Evolutionary conservation across 1,140 invertebrate species (phyloP).

Genomic region (Meloidogyne exigua): DNA sequence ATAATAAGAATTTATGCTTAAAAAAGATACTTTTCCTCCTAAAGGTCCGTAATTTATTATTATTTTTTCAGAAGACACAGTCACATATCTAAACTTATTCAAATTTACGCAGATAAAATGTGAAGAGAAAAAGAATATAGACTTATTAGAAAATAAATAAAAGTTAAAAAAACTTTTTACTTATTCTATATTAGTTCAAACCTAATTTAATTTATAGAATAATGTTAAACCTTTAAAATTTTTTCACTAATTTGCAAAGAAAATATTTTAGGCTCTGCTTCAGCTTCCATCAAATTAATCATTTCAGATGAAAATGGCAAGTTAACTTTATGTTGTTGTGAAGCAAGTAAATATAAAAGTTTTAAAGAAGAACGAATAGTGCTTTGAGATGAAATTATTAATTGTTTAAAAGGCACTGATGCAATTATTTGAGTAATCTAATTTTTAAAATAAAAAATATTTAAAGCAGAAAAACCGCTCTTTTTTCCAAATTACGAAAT

Average conservation of each 20-base stretch:
- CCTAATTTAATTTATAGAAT: no score
- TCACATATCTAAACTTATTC: no score
- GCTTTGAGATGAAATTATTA: background rate
- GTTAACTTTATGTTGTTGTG: background rate
- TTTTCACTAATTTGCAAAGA: conserved; percentile 13
- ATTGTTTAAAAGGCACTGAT: background rate
- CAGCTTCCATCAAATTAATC: conserved; percentile 12
- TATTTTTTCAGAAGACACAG: no score
- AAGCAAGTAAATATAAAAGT: conserved; percentile 8
- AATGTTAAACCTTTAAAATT: conserved; percentile 16
- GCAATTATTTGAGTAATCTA: background rate
- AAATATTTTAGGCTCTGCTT: background rate
- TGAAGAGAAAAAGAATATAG: no score
- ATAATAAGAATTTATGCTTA: no score
- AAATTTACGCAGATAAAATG: no score
- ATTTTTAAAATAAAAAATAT: background rate
- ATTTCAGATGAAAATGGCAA: conserved; percentile 14
- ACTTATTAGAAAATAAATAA: no score
- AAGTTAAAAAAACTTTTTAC: no score
- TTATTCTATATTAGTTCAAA: no score
- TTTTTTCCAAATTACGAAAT: background rate
- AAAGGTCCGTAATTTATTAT: no score
- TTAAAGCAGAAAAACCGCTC: background rate
- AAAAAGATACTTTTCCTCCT: no score
- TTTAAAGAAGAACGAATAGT: background rate